These are phyloP conservation scores for Siphamia tubifer DNA, from an alignment of 2,113 vertebrate species.

Conservation along the genomic window DNA sequence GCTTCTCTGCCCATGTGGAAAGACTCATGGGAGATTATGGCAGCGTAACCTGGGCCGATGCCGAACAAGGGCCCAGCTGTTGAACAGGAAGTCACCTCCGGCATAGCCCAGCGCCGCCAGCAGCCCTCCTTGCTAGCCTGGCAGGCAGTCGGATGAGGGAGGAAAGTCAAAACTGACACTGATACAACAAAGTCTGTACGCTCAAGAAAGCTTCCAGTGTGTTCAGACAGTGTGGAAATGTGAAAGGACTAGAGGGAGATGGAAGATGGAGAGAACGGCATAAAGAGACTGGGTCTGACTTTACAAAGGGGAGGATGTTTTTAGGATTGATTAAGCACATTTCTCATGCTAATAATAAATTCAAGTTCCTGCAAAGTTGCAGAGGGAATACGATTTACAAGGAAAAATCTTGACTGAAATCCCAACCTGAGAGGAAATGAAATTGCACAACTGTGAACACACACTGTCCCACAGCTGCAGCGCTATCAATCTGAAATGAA, in stretches of 20 bases:
- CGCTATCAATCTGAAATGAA: not conserved
- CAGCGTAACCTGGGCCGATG: conserved; percentile 44
- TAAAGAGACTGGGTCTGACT: not conserved
- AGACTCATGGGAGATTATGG: conserved; percentile 76
- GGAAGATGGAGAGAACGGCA: not conserved
- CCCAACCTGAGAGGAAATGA: conserved; percentile 19
- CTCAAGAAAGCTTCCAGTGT: conserved; percentile 73
- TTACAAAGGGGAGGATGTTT: conserved; percentile 21
- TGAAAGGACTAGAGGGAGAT: not conserved
- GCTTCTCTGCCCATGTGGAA: conserved; percentile 74
- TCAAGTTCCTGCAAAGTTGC: conserved; percentile 30
- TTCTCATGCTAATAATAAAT: conserved; percentile 49
- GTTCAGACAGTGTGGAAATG: conserved; percentile 34
- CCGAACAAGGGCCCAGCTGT: conserved; percentile 73
- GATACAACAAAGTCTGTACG: conserved; percentile 59
- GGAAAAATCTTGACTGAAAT: conserved; percentile 40
- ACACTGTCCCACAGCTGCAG: conserved; percentile 17
- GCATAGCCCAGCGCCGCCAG: conserved; percentile 58
- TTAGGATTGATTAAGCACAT: conserved; percentile 27
- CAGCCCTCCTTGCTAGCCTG: conserved; percentile 35
- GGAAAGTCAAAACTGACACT: conserved; percentile 61
- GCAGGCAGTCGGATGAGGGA: conserved; percentile 37
- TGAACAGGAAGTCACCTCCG: conserved; percentile 78
- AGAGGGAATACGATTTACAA: conserved; percentile 14
- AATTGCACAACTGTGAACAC: not conserved